Evolutionary conservation across 2,797 vertebrate genomes (phyloP), one percentile per base, ranked within the genome.

Genomic region (Siniperca scherzeri): DNA sequence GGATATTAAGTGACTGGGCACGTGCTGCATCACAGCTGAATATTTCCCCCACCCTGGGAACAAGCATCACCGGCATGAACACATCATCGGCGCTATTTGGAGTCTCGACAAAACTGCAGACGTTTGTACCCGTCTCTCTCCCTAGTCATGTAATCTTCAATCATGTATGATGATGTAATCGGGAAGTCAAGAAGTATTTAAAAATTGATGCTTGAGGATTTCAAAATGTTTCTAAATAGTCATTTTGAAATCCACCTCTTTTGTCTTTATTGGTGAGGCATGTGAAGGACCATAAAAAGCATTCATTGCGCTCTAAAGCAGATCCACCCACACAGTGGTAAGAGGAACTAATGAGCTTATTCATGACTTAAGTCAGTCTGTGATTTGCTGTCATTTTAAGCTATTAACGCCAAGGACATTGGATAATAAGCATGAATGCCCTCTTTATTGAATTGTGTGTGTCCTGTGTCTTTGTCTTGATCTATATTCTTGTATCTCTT

Each of bases 381-480:
- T 87, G 67, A 90, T 88, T 88, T 88, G 74, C 38, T 87, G 64
- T 62, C 44, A 72, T 88, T 90, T 89, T 79, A 77, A 85, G 40
- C 76, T 40, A 87, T 93, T 91, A 91, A 84, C 79, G 83, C 73
- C 77, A 80, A 90, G 77, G 80, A 82, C 72, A 71, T 46, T 80
- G 12, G 42, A 71, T 85, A 80, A 92, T 82, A 60, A 73, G 78
- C 50, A 71, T 52, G 27, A 74, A 61, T 40, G 52, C 42, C 42
- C 40, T 68, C 36, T 70, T 89, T 68, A 72, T 76, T 27, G 5
- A 77, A 74, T 57, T 55, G 42, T 60, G 53, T 53, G 17, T 78
- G 17, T 2, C 14, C 73, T 64, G 50, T 52, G 22, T 46, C 55
- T 80, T 62, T 82, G 56, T 74, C 16, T 64, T 76, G 13, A 89